Percentiles rank a stretch among this genome's conserved stretches.
Conservation (phyloP, 1,140 invertebrate genomes). For the Ooceraea biroi region DNA sequence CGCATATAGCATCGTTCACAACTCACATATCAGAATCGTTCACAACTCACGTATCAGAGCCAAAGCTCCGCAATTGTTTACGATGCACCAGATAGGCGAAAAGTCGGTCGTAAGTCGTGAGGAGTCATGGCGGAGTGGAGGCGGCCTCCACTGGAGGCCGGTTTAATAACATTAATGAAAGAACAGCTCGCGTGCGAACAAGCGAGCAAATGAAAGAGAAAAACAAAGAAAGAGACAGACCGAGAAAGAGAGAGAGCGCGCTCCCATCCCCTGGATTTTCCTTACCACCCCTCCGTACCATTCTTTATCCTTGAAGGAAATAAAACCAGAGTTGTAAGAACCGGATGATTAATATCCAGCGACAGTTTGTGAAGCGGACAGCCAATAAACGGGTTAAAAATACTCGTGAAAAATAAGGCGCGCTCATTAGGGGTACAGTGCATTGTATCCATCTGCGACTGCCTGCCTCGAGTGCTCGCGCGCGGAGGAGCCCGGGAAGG, state of each 20-base stretch:
- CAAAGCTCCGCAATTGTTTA: background rate
- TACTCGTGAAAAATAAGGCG: constrained; percentile 87
- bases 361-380: constrained; percentile 86
- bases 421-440: constrained; percentile 86
- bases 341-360: constrained; percentile 86
- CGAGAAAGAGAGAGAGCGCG: background rate
- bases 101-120: constrained; percentile 56
- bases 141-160: constrained; percentile 55
- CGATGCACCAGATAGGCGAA: constrained; percentile 28
- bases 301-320: constrained; percentile 84
- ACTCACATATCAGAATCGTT: no score
- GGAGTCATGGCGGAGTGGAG: constrained; percentile 16
- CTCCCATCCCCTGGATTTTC: constrained; percentile 30
- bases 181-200: constrained; percentile 58
- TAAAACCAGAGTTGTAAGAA: constrained; percentile 84
- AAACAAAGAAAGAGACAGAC: background rate
- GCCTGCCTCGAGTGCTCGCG: constrained; percentile 67
- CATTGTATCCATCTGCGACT: constrained; percentile 86
- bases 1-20: background rate
- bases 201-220: background rate
- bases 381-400: constrained; percentile 87
- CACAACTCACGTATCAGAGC: background rate
- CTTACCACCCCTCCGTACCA: constrained; percentile 64
- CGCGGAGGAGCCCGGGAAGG: constrained; percentile 38
- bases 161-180: constrained; percentile 82